phyloP scores from a whole-genome alignment of 2,888 invertebrate species.

The Teleiodes luculella region DNA sequence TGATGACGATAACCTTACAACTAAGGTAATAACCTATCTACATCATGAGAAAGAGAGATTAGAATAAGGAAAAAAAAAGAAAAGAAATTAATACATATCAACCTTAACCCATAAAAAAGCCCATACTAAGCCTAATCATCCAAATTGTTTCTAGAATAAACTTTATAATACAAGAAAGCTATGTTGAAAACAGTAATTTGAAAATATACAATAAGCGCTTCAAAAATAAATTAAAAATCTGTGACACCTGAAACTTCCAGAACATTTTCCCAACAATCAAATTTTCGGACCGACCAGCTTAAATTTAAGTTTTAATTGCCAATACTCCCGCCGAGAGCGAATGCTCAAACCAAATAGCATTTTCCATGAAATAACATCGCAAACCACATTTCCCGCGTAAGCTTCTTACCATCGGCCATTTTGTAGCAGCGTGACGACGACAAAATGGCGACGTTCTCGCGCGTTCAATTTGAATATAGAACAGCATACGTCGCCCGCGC shows the following conservation, averaged over 20 bases:
- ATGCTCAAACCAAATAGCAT: constrained; percentile 7
- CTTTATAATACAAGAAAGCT: too few relatives aligned
- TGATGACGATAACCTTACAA: too few relatives aligned
- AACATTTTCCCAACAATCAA: constrained; percentile 1
- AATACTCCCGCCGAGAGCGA: not conserved
- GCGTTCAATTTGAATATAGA: constrained; percentile 77
- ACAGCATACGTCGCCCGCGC: constrained; percentile 75
- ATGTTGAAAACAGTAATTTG: too few relatives aligned
- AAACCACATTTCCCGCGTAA: constrained; percentile 50
- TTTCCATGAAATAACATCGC: constrained; percentile 42
- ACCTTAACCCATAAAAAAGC: too few relatives aligned
- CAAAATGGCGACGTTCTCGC: constrained; percentile 68
- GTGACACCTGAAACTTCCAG: constrained; percentile 5
- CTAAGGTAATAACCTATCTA: too few relatives aligned
- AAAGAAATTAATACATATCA: too few relatives aligned
- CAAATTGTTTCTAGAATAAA: too few relatives aligned
- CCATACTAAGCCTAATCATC: too few relatives aligned
- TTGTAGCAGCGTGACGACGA: constrained; percentile 56
- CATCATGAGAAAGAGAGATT: too few relatives aligned
- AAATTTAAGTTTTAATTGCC: constrained; percentile 10
- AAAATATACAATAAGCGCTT: not conserved
- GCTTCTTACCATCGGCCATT: constrained; percentile 62
- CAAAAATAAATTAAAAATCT: not conserved
- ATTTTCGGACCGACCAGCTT: constrained; percentile 6
- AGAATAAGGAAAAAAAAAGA: too few relatives aligned